A percentile compares a stretch with the other conserved stretches of the same genome.
Conservation (phyloP, 2,888 invertebrate genomes). For the Lasioglossum calceatum region DNA sequence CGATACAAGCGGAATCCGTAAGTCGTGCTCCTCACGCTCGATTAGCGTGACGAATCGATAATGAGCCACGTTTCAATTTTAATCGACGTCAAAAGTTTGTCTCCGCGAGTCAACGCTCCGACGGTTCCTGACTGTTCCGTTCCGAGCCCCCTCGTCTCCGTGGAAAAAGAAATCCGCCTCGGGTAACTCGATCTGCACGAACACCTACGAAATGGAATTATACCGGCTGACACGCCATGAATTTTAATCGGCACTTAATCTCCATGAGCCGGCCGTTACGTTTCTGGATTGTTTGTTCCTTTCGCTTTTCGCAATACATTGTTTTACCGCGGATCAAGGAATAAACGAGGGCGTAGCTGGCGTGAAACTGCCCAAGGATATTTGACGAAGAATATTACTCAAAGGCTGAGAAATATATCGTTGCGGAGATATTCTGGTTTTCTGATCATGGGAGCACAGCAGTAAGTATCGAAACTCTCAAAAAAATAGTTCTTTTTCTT, state of each 20-base stretch:
- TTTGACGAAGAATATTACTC: constrained; percentile 8
- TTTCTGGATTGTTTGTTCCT: constrained; percentile 61
- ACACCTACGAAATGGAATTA: constrained; percentile 75
- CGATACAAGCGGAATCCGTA: constrained; percentile 59
- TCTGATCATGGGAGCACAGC: background rate
- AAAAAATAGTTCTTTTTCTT: background rate
- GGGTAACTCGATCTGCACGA: constrained; percentile 71
- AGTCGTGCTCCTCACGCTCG: constrained; percentile 62
- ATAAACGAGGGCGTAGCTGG: constrained; percentile 3
- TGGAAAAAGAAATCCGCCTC: constrained; percentile 42
- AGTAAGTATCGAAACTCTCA: background rate
- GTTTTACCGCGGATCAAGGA: constrained; percentile 38
- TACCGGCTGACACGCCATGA: constrained; percentile 71
- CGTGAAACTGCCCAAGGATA: constrained; percentile 15
- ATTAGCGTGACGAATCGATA: constrained; percentile 71
- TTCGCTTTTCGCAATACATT: constrained; percentile 60
- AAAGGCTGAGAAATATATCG: constrained; percentile 7
- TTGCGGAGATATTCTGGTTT: background rate
- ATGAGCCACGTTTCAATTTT: constrained; percentile 69
- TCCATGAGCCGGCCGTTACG: constrained; percentile 53
- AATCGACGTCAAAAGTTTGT: constrained; percentile 68
- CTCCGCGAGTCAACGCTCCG: constrained; percentile 24
- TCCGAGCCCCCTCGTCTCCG: background rate
- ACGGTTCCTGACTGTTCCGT: constrained; percentile 4
- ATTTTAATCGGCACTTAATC: constrained; percentile 73